Evolutionary conservation across 2,888 invertebrate genomes (phyloP).

Genomic region (Eumacrocentrus americanus): DNA sequence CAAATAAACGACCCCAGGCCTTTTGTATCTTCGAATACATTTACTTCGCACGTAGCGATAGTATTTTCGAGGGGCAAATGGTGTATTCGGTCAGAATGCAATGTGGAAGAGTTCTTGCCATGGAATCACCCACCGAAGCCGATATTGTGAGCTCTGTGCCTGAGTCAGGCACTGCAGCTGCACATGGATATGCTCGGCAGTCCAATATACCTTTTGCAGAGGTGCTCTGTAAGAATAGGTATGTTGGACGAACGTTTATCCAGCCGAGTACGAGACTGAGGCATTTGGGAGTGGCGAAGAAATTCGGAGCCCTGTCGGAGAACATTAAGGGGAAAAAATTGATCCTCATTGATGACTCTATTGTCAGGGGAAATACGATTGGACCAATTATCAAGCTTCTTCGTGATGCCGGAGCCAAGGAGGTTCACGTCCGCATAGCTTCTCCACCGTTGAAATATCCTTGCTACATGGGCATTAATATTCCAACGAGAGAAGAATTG

Average conservation of each 20-base stretch:
- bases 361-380: constrained; percentile 96
- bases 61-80: constrained; percentile 95
- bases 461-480: constrained; percentile 99
- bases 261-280: constrained; percentile 91
- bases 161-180: constrained; percentile 96
- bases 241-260: constrained; percentile 97
- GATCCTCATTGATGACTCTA: constrained; percentile 95
- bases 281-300: constrained; percentile 93
- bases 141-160: constrained; percentile 98
- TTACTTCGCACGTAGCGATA: constrained; percentile 96
- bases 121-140: constrained; percentile 88
- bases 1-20: constrained; percentile 80
- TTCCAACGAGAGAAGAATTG: constrained; percentile 93
- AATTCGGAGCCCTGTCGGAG: constrained; percentile 92
- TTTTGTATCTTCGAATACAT: constrained; percentile 99
- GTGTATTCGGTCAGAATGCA: constrained; percentile 93
- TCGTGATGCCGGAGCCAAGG: constrained; percentile 89
- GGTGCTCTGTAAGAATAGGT: constrained; percentile 94
- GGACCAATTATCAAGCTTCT: constrained; percentile 94
- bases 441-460: constrained; percentile 94
- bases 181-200: constrained; percentile 91
- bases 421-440: constrained; percentile 96
- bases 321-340: constrained; percentile 88
- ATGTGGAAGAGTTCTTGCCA: constrained; percentile 90
- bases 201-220: constrained; percentile 91